Evolutionary conservation across 2,797 vertebrate species (phyloP).

Genomic region (Sebastes minor): DNA sequence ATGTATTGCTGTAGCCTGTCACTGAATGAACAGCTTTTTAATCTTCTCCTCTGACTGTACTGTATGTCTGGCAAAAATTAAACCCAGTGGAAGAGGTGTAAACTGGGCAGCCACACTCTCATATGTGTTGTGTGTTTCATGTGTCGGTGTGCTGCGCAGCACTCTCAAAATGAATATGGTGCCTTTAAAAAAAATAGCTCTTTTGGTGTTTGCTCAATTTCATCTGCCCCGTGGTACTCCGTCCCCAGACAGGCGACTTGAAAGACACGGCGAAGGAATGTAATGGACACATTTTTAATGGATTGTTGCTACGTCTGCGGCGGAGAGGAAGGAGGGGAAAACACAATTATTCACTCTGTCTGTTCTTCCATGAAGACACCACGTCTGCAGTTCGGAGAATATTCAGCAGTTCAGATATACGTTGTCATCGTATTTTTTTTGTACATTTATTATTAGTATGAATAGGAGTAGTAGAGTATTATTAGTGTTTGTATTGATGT

Average conservation of each 20-base stretch:
- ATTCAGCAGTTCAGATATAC: neutral
- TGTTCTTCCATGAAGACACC: constrained; percentile 34
- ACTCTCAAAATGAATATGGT: constrained; percentile 24
- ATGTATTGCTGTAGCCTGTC: neutral
- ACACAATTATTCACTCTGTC: constrained; percentile 58
- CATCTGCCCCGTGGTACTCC: constrained; percentile 43
- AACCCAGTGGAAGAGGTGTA: neutral
- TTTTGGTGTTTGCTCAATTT: constrained; percentile 67
- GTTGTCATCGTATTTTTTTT: neutral
- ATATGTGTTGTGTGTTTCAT: neutral
- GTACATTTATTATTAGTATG: neutral
- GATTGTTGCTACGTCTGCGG: constrained; percentile 36
- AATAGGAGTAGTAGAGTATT: neutral
- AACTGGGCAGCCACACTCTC: neutral
- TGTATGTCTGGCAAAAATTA: neutral
- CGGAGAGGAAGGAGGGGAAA: constrained; percentile 33
- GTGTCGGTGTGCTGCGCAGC: neutral
- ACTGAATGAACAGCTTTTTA: neutral
- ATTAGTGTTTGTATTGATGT: neutral
- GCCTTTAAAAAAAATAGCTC: constrained; percentile 44
- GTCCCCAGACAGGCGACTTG: constrained; percentile 50
- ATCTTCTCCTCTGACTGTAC: neutral
- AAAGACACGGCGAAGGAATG: constrained; percentile 48
- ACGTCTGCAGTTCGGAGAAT: constrained; percentile 24
- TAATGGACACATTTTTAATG: constrained; percentile 66